Evolutionary conservation across 2,797 vertebrate species (phyloP).

Genomic region (Acanthurus leucopareius): DNA sequence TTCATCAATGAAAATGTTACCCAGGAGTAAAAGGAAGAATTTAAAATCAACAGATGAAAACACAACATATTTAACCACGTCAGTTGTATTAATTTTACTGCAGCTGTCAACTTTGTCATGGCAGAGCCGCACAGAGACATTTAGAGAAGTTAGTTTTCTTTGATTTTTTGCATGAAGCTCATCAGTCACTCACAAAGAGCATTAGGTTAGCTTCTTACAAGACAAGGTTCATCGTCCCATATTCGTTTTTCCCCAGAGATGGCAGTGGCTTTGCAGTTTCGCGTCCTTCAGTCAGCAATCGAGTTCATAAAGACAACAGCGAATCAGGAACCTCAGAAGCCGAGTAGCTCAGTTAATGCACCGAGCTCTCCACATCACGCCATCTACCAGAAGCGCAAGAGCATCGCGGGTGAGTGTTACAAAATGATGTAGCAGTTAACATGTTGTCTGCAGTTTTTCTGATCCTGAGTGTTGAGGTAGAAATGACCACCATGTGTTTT

Average conservation of each 20-base stretch:
- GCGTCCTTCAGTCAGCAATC: slow-evolving; percentile 94
- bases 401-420: slow-evolving; percentile 90
- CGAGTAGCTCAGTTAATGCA: slow-evolving; percentile 77
- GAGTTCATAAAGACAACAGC: slow-evolving; percentile 96
- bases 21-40: background rate
- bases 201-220: background rate
- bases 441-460: background rate
- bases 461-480: background rate
- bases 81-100: background rate
- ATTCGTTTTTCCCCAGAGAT: slow-evolving; percentile 85
- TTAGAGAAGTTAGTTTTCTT: too few relatives aligned
- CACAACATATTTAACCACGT: background rate
- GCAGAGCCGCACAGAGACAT: too few relatives aligned
- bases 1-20: background rate
- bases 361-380: slow-evolving; percentile 82
- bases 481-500: slow-evolving; percentile 13
- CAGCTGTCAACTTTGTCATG: background rate
- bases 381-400: slow-evolving; percentile 91
- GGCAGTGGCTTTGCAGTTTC: slow-evolving; percentile 94
- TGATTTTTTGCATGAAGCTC: background rate
- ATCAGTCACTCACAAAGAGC: background rate
- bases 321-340: slow-evolving; percentile 89
- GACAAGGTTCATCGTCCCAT: background rate
- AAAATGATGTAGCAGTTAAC: background rate
- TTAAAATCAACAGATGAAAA: background rate